These are phyloP conservation scores for Garrulus glandarius DNA, from an alignment of 2,797 vertebrate genomes.

Conservation along the genomic window DNA sequence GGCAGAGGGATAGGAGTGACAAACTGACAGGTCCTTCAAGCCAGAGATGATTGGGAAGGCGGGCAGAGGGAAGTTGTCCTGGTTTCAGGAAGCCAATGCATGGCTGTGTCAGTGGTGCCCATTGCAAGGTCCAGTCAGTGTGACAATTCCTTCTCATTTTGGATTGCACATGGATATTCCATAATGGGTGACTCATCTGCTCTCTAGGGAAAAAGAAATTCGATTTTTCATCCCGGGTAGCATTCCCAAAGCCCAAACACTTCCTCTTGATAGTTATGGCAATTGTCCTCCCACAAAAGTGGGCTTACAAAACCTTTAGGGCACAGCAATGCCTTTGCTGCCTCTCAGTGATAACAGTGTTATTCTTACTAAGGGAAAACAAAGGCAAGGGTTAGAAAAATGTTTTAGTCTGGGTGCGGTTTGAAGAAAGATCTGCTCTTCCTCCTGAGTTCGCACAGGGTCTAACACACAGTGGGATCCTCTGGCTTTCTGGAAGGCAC, in stretches of 20 bases:
- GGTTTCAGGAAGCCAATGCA: background rate
- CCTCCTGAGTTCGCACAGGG: background rate
- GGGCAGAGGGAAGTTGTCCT: background rate
- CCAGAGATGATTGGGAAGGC: background rate
- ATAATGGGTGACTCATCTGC: background rate
- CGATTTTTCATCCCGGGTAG: background rate
- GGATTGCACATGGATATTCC: background rate
- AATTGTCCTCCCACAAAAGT: background rate
- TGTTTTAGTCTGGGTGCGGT: background rate
- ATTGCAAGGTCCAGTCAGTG: background rate
- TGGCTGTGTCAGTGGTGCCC: background rate
- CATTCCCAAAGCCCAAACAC: background rate
- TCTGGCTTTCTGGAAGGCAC: background rate
- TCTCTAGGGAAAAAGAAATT: background rate
- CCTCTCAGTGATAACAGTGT: background rate
- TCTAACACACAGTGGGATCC: background rate
- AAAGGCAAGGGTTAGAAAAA: background rate
- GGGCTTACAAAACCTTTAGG: background rate
- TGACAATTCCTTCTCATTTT: background rate
- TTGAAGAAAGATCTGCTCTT: background rate
- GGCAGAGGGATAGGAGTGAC: background rate
- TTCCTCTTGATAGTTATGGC: background rate
- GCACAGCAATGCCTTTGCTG: background rate
- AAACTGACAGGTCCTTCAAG: background rate
- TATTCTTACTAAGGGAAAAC: background rate